Conservation (phyloP, 2,797 vertebrate genomes). For the Tinamus major region DNA sequence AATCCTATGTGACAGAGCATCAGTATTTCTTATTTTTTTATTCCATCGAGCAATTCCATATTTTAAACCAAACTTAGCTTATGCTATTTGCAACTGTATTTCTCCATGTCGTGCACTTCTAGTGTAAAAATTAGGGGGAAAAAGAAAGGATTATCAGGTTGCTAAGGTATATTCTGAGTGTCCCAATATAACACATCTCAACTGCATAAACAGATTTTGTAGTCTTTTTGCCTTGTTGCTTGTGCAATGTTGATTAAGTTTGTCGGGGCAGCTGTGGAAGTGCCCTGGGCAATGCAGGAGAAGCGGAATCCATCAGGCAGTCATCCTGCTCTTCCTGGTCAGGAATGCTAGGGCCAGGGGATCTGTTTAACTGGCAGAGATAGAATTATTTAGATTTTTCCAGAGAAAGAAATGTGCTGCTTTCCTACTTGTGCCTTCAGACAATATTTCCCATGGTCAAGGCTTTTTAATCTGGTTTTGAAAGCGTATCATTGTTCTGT, state of each 20-base stretch:
- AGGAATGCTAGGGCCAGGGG: neutral
- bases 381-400: neutral
- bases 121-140: neutral
- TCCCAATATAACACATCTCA: neutral
- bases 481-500: neutral
- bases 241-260: constrained; percentile 49
- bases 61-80: neutral
- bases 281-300: neutral
- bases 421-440: neutral
- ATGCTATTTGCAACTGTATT: neutral
- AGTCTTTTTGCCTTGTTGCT: constrained; percentile 46
- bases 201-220: constrained; percentile 57
- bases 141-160: neutral
- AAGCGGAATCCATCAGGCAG: neutral
- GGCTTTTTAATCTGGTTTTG: neutral
- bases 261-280: constrained; percentile 15
- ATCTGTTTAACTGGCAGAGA: neutral
- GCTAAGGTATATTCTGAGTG: neutral
- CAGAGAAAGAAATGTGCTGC: fast-evolving
- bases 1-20: neutral
- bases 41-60: neutral
- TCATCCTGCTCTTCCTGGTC: neutral
- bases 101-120: neutral
- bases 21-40: neutral
- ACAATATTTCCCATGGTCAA: neutral